These are phyloP conservation scores for Hyla sarda DNA, from an alignment of 2,113 vertebrate species.

Conservation along the genomic window DNA sequence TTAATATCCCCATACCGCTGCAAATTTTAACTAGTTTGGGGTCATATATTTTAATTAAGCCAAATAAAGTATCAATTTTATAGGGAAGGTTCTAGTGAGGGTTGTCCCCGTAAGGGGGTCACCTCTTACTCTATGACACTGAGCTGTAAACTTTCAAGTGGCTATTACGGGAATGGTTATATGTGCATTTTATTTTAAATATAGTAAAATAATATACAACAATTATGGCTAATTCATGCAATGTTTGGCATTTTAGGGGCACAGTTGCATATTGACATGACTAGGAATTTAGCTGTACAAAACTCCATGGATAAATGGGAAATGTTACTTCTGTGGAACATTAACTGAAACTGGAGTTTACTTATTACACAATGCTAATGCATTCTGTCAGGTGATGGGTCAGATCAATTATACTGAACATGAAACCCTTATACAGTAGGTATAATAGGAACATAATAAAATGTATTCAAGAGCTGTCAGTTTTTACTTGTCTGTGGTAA, in stretches of 20 bases:
- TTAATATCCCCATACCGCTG: no score
- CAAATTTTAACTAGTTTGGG: no score
- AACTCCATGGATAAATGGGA: not conserved
- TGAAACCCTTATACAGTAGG: not conserved
- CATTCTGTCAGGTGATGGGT: not conserved
- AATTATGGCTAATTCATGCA: not conserved
- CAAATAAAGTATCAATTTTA: no score
- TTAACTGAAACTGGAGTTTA: not conserved
- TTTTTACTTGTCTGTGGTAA: not conserved
- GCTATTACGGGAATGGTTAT: not conserved
- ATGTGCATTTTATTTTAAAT: not conserved
- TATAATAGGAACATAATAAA: not conserved
- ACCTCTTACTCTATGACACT: not conserved
- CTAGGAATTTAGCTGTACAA: not conserved
- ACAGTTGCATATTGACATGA: not conserved
- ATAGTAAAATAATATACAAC: not conserved
- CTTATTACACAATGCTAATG: not conserved
- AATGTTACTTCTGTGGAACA: not conserved
- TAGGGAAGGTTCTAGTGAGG: no score
- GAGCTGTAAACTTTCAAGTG: not conserved
- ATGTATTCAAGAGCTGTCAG: not conserved
- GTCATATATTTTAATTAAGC: no score
- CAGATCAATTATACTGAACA: not conserved
- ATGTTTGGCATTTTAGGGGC: not conserved
- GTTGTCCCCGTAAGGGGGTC: no score